A percentile compares a stretch with the other conserved stretches of the same genome.
These are phyloP conservation scores for Halcyon chelicuti DNA, from an alignment of 2,797 vertebrate genomes.

Conservation along the genomic window DNA sequence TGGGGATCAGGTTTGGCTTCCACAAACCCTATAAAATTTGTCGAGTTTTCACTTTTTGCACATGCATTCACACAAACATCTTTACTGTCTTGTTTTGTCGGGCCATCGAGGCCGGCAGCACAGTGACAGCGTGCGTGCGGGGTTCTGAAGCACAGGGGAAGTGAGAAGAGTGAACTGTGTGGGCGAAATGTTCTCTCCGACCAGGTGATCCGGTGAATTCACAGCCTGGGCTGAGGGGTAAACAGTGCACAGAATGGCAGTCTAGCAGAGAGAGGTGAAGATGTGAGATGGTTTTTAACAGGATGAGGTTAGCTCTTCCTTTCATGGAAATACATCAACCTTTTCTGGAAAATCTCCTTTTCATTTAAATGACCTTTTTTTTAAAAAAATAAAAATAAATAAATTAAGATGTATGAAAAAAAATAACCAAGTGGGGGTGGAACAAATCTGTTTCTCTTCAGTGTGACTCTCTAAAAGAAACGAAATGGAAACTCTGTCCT, in stretches of 20 bases:
- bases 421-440: not conserved
- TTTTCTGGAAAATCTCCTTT: slow-evolving; percentile 46
- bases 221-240: not conserved
- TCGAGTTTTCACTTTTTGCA: not conserved
- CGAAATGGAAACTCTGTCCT: slow-evolving; percentile 11
- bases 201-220: not conserved
- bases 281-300: slow-evolving; percentile 18
- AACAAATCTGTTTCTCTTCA: not conserved
- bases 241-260: not conserved
- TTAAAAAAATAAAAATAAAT: not conserved
- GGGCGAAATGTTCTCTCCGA: slow-evolving; percentile 12
- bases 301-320: slow-evolving; percentile 73
- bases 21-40: not conserved
- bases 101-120: not conserved
- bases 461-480: not conserved
- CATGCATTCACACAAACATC: not conserved
- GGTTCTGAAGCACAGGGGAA: not conserved
- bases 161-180: slow-evolving; percentile 47
- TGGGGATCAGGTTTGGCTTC: not conserved
- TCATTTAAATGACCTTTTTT: not conserved
- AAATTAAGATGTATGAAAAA: not conserved
- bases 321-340: slow-evolving; percentile 15
- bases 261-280: not conserved
- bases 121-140: not conserved
- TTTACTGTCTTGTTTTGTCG: not conserved